Evolutionary conservation across 2,888 invertebrate species (phyloP).

Genomic region (Noctua janthina): DNA sequence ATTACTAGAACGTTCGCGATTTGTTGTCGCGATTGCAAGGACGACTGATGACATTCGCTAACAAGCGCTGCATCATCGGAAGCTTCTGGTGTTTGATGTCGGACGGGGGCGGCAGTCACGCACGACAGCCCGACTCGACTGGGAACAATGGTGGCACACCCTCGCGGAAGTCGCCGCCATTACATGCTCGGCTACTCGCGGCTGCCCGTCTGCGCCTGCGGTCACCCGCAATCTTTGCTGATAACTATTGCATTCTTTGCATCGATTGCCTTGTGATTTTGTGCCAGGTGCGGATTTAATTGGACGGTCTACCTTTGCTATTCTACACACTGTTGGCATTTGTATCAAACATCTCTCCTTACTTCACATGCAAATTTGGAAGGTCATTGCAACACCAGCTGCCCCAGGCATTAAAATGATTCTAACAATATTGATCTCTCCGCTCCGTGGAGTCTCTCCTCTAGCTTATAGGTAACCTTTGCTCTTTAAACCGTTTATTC

Average conservation of each 20-base stretch:
- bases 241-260: conserved; percentile 53
- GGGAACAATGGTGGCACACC: conserved; percentile 81
- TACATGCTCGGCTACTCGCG: conserved; percentile 82
- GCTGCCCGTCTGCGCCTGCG: conserved; percentile 59
- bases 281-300: conserved; percentile 44
- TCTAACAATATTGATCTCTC: not conserved
- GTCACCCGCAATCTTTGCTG: conserved; percentile 50
- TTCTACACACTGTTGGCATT: not conserved
- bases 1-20: conserved; percentile 10
- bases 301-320: not conserved
- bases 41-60: conserved; percentile 30
- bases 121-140: conserved; percentile 76
- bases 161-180: conserved; percentile 84
- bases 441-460: not conserved
- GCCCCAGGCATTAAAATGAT: not conserved
- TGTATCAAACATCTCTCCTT: not conserved
- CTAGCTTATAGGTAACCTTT: not conserved
- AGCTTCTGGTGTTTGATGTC: conserved; percentile 55
- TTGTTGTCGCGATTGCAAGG: conserved; percentile 28
- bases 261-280: conserved; percentile 38
- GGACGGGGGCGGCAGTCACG: conserved; percentile 73
- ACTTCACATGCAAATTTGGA: not conserved
- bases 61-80: conserved; percentile 54
- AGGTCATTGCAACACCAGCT: not conserved
- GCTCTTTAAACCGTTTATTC: not conserved